A percentile compares a stretch with the other conserved stretches of the same genome.
Evolutionary conservation across 2,113 vertebrate genomes (phyloP).

Genomic region (Gallinago paraguaiae): DNA sequence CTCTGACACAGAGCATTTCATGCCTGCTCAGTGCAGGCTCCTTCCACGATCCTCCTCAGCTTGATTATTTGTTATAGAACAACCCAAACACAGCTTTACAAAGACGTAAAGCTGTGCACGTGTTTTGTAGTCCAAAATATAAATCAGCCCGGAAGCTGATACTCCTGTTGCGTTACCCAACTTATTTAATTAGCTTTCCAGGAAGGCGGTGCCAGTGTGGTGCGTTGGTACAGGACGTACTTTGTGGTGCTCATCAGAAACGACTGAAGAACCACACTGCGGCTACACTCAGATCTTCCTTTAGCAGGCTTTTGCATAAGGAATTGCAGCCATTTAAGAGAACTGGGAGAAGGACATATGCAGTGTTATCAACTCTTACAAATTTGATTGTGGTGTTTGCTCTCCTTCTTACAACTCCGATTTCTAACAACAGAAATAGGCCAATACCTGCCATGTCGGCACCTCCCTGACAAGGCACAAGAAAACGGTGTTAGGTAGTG

Average conservation of each 20-base stretch:
- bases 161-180: neutral
- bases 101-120: neutral
- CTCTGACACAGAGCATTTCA: neutral
- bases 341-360: neutral
- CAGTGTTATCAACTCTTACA: neutral
- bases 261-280: neutral
- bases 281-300: neutral
- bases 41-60: neutral
- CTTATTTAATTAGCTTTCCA: neutral
- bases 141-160: neutral
- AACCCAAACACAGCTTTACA: neutral
- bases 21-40: neutral
- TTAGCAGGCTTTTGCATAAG: neutral
- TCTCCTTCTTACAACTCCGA: neutral
- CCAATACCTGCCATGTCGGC: neutral
- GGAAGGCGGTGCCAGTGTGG: neutral
- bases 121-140: neutral
- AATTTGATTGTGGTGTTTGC: neutral
- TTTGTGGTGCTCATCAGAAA: neutral
- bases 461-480: neutral
- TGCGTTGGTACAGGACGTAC: neutral
- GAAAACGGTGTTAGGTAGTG: neutral
- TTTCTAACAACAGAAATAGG: neutral
- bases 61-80: neutral
- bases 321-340: neutral